Evolutionary conservation across 1,140 invertebrate species (phyloP), one percentile per base, ranked within the genome.

Genomic region (Sarcophaga peregrina): DNA sequence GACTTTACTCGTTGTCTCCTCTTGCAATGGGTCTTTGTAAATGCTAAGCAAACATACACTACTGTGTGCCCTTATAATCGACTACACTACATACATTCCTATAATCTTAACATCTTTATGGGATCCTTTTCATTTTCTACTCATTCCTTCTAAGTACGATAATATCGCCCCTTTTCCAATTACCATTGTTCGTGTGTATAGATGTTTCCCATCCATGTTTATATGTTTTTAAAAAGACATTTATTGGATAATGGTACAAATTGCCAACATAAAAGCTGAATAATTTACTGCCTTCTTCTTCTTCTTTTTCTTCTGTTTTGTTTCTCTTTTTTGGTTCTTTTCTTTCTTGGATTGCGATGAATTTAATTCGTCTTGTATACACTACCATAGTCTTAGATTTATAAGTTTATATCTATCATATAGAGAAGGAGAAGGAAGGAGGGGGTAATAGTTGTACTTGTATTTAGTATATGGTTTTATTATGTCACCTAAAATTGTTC

Each of bases 191-290:
- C 58, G 15, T 68, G n/a, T n/a, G 3, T 68, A 68, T 58, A 9
- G 58, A 20, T 68, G 17, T 68, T 68, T 68, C 17, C n/a, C 62
- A 68, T 68, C n/a, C 62, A 68, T 68, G 62, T 68, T 68, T 68
- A 68, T 68, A 68, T 17, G 47, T 50, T 50, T 76, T 78, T 50
- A 78, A 78, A 62, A 50, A 78, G 47, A 78, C 75, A 78, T 78
- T 78, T 78, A 78, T 78, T 78, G 62, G 83, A 84, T 84, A 84
- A 84, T 84, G 46, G 83, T 84, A 84, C 83, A 84, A 84, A 84
- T 84, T 84, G 76, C 83, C 83, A 84, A 84, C 83, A 84, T 84
- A 84, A 84, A 84, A 84, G 83, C 81, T 82, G 76, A 62, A 84
- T 84, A 84, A 84, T 84, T 84, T 84, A 84, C 81, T 82, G 68